Percentiles rank a stretch among this genome's conserved stretches.
These are phyloP conservation scores for Apis mellifera DNA, from an alignment of 1,140 invertebrate genomes.

Conservation along the genomic window DNA sequence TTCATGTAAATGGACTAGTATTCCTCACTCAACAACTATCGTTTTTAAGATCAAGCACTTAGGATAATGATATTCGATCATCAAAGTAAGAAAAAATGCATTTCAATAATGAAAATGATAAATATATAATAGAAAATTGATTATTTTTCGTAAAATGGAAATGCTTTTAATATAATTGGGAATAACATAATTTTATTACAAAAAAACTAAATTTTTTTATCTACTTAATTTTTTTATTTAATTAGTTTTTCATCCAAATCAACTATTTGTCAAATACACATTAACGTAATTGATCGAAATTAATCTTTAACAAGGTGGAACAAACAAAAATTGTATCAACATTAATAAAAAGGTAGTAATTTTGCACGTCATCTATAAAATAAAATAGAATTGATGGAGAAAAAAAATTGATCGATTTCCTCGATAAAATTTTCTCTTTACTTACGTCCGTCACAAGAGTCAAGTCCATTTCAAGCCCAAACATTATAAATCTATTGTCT, in stretches of 20 bases:
- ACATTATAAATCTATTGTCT: conserved; percentile 58
- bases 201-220: too few species aligned
- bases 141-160: neutral
- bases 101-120: neutral
- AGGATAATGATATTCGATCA: neutral
- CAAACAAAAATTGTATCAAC: conserved; percentile 59
- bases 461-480: conserved; percentile 56
- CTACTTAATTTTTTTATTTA: too few species aligned
- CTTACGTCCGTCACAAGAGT: conserved; percentile 63
- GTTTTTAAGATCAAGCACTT: neutral
- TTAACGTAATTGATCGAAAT: neutral
- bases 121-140: neutral
- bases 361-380: conserved; percentile 55
- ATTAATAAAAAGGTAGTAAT: conserved; percentile 65
- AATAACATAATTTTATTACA: neutral
- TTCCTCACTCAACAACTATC: too few species aligned
- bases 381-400: too few species aligned
- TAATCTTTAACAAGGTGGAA: neutral
- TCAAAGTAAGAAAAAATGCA: neutral
- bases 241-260: neutral
- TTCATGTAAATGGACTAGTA: too few species aligned
- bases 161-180: neutral
- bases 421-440: neutral
- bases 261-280: neutral
- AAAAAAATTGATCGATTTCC: neutral